phyloP scores from a whole-genome alignment of 2,113 vertebrate genomes.

The Mellivora capensis region DNA sequence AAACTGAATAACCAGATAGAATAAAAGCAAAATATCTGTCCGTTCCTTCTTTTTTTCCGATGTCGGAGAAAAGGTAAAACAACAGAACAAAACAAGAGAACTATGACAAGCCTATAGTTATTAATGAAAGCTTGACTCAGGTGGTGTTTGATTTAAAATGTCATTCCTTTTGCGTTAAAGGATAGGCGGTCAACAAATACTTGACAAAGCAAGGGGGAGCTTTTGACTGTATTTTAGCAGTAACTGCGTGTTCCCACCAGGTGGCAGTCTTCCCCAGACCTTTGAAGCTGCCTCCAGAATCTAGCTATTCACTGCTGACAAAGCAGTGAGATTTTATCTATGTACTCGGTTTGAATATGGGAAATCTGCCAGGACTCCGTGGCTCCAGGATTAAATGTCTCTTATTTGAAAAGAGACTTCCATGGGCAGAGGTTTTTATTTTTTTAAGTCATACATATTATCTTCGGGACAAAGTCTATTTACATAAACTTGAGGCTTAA shows the following conservation, averaged over 20 bases:
- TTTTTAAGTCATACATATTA: slow-evolving; percentile 21
- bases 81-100: not conserved
- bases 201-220: not conserved
- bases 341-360: not conserved
- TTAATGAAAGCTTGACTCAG: not conserved
- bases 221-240: not conserved
- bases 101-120: not conserved
- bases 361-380: slow-evolving; percentile 48
- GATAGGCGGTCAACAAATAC: not conserved
- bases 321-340: not conserved
- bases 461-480: slow-evolving; percentile 60
- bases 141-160: not conserved
- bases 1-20: not conserved
- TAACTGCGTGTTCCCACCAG: slow-evolving; percentile 29
- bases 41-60: not conserved
- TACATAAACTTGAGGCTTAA: slow-evolving; percentile 42
- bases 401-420: slow-evolving; percentile 56
- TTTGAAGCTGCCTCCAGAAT: not conserved
- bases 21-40: not conserved
- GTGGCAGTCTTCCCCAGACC: slow-evolving; percentile 60
- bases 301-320: not conserved
- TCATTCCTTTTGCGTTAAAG: not conserved
- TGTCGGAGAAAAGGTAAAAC: not conserved
- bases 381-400: slow-evolving; percentile 55
- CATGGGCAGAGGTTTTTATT: not conserved